Evolutionary conservation across 1,140 invertebrate species (phyloP), one percentile per base, ranked within the genome.

Genomic region (Lepidurus arcticus): DNA sequence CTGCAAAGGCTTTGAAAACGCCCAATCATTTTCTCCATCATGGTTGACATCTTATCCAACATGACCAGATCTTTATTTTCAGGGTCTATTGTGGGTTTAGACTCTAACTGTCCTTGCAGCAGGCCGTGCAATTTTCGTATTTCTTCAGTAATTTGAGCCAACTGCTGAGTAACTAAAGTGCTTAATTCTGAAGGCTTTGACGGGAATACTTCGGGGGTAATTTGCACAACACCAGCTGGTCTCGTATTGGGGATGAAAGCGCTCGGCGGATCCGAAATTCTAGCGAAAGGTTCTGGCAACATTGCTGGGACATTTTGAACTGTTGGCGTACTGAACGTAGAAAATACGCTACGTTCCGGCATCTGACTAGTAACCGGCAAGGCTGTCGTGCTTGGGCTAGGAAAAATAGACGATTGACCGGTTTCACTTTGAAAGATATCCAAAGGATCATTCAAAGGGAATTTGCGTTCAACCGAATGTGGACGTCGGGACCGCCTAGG

Each of bases 381-480:
- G 7, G 21, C 53, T 65, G 53, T 7, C 7, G 53, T 7, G 13
- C 6, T 65, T 13, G 13, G 6, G 13, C 53, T 16, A 7, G 53
- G 21, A 7, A 65, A 21, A 65, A 65, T 13, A 1, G 53, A 21
- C 16, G 53, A n/a, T n/a, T 65, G 16, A 65, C 53, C 21, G 53
- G n/a, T 13, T 16, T 65, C 53, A 3, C 5, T 65, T 21, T 65
- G 53, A 65, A 65, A 65, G 53, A 65, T 13, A 16, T 65, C 53
- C 13, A 65, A 65, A 7, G 53, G 53, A 65, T 65, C 53, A 21
- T 65, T 65, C 21, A 65, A 21, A 65, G 53, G 53, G 21, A 65
- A 65, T 65, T 65, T 65, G 53, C 53, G 53, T 65, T 65, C 53
- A 13, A 65, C 53, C 13, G 53, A 65, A 65, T 65, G 53, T 21